These are phyloP conservation scores for Leptoteleia sp. DNA, from an alignment of 1,140 invertebrate genomes.

Conservation along the genomic window DNA sequence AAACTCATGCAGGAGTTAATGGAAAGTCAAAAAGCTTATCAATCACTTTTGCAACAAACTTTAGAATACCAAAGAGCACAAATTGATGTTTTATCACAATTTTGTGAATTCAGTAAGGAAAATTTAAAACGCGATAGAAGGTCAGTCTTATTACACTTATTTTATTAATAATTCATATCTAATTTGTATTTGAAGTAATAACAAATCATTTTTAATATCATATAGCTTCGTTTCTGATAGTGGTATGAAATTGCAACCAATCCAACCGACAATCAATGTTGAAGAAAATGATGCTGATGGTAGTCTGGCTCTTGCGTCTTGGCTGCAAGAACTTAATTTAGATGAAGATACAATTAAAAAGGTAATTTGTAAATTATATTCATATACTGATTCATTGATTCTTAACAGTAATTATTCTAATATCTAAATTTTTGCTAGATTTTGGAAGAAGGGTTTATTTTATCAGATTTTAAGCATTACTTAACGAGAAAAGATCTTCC, in stretches of 20 bases:
- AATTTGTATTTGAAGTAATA: slow-evolving; percentile 17
- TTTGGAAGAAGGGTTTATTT: slow-evolving; percentile 87
- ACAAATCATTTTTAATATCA: slow-evolving; percentile 62
- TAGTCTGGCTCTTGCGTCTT: slow-evolving; percentile 80
- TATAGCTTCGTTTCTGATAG: slow-evolving; percentile 62
- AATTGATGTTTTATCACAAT: slow-evolving; percentile 79
- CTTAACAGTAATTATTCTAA: not conserved
- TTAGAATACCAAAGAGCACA: slow-evolving; percentile 87
- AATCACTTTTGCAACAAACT: slow-evolving; percentile 85
- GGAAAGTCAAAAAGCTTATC: slow-evolving; percentile 87
- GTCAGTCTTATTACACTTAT: slow-evolving; percentile 60
- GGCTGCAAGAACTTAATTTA: slow-evolving; percentile 83
- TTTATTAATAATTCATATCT: not conserved
- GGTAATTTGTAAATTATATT: slow-evolving; percentile 68
- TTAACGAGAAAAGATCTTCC: slow-evolving; percentile 89
- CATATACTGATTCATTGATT: slow-evolving; percentile 69
- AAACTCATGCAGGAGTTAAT: slow-evolving; percentile 84
- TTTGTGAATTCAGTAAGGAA: slow-evolving; percentile 76
- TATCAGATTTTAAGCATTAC: slow-evolving; percentile 88
- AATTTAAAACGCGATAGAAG: slow-evolving; percentile 70
- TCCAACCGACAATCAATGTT: slow-evolving; percentile 74
- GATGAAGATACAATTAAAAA: slow-evolving; percentile 83
- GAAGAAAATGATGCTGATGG: slow-evolving; percentile 60
- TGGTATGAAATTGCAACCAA: slow-evolving; percentile 42
- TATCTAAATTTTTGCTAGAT: slow-evolving; percentile 82